Conservation (phyloP, 2,888 invertebrate genomes). For the Bombyx huttoni region DNA sequence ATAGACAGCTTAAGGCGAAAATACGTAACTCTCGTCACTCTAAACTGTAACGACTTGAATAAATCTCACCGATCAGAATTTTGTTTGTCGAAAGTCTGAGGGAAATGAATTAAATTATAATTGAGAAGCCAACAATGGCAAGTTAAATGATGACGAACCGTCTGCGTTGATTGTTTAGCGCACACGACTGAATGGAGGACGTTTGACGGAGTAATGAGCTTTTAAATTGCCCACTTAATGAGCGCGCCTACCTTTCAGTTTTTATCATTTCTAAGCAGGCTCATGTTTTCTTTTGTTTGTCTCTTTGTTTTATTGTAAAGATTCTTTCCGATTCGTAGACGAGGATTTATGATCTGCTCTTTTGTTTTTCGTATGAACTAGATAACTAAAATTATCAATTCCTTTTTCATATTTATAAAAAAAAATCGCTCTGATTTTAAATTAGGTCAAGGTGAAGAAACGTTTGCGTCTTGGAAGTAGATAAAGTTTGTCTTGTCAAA, state of each 20-base stretch:
- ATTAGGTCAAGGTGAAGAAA: constrained; percentile 2
- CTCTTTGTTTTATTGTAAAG: neutral
- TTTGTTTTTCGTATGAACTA: no score
- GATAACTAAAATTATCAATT: neutral
- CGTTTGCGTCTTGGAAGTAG: constrained; percentile 20
- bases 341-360: no score
- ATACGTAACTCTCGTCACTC: neutral
- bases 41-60: neutral
- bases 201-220: constrained; percentile 49
- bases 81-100: constrained; percentile 29
- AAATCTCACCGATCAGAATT: constrained; percentile 13
- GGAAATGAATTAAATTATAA: constrained; percentile 44
- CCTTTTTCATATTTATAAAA: neutral
- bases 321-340: no score
- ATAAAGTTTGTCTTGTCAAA: constrained; percentile 40
- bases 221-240: constrained; percentile 38
- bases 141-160: constrained; percentile 45
- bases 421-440: constrained; percentile 1
- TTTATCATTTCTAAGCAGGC: constrained; percentile 23
- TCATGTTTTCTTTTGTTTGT: constrained; percentile 10
- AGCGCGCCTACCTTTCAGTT: constrained; percentile 25
- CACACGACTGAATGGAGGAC: constrained; percentile 42
- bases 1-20: neutral
- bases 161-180: constrained; percentile 41
- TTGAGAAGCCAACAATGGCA: constrained; percentile 45